Conservation (phyloP, 2,797 vertebrate species). For the Micromesistius poutassou region DNA sequence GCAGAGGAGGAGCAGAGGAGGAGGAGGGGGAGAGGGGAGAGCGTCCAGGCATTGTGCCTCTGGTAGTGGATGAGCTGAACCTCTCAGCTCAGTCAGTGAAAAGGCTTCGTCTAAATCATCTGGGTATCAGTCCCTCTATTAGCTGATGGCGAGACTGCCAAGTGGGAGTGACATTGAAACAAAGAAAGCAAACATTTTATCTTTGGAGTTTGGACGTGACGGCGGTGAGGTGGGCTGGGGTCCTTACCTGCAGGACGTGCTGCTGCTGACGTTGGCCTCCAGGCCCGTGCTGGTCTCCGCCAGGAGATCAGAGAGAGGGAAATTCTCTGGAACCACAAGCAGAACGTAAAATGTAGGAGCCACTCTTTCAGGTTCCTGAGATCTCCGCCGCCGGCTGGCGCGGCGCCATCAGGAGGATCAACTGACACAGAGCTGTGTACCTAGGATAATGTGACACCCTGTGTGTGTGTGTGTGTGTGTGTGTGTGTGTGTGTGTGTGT, state of each 20-base stretch:
- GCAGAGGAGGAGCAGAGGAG: no score
- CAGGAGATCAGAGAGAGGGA: constrained; percentile 88
- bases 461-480: no score
- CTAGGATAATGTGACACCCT: background rate
- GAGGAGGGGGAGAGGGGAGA: no score
- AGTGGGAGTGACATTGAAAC: background rate
- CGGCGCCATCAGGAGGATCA: background rate
- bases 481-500: no score
- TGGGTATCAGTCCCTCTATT: no score
- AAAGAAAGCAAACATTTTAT: background rate
- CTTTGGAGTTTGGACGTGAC: background rate
- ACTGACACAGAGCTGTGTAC: background rate
- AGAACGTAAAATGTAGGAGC: background rate
- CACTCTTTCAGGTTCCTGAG: background rate
- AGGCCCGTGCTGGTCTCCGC: constrained; percentile 92
- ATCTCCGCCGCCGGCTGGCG: background rate
- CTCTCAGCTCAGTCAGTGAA: background rate
- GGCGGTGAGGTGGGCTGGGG: no score
- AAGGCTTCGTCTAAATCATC: background rate
- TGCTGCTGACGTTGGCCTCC: constrained; percentile 89
- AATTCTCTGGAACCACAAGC: constrained; percentile 80
- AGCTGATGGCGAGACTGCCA: background rate
- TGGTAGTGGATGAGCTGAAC: background rate
- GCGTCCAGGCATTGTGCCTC: background rate
- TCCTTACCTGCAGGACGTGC: constrained; percentile 86